Base-by-base conservation (phyloP, 1,140 invertebrate genomes). In the Bilobella aurantiaca region DNA sequence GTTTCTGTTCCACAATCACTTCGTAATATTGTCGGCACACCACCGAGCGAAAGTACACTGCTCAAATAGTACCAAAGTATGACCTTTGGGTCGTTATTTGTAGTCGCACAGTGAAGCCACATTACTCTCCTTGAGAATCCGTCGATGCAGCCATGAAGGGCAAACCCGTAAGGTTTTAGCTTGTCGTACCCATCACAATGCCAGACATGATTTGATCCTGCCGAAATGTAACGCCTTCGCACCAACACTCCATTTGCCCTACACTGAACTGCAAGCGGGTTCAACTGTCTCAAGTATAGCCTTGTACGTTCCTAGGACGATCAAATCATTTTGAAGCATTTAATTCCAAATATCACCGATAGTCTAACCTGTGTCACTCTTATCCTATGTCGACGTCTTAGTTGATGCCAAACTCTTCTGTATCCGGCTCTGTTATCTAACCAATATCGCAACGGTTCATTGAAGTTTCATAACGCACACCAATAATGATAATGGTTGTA, bases 131-230 rank as follows among this genome's bases (percentile, higher is more conserved):
- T 49, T 14, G 74, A 75, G 64, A 72, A 76, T 0, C 75, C 75
- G 66, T 76, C 74, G 14, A 77, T 73, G 34, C 73, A 74, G 3
- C 69, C 74, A 66, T 73, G 63, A 5, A 76, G 73, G 27, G 66
- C 68, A 25, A 77, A 66, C 21, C 74, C 75, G 68, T 69, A 75
- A 30, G 65, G 71, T 64, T 76, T 76, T 0, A 76, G 67, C 63
- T 76, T 76, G 58, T 76, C 74, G 66, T 74, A 74, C 0, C 65
- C 70, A 68, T 77, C 74, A 1, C 75, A 60, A 67, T 77, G 75
- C 75, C 75, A 76, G 0, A 73, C 3, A 66, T 59, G 69, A 63
- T 75, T 75, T 63, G 75, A 75, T 5, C 75, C 75, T 58, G 32
- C 62, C 16, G 21, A 53, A 21, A 46, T 47, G 58, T 74, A 76